Percentiles rank a stretch among this genome's conserved stretches.
Conservation (phyloP, 2,797 vertebrate genomes). For the Enteromius treurensis region DNA sequence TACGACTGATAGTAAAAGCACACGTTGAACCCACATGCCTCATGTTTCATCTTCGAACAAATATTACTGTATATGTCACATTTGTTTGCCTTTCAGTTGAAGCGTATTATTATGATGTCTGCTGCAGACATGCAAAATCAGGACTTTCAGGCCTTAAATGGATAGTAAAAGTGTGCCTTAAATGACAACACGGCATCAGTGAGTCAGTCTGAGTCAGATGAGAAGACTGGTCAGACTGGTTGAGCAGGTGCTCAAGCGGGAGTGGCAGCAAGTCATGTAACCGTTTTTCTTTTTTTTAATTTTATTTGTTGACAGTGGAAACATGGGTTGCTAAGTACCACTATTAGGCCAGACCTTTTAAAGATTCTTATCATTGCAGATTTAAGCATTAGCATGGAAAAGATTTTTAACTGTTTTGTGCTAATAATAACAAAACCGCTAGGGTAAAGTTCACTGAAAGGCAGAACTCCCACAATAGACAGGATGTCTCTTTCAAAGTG, state of each 20-base stretch:
- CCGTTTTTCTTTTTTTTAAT: neutral
- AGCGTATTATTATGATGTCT: neutral
- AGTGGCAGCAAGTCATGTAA: slow-evolving; percentile 13
- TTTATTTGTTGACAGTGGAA: slow-evolving; percentile 33
- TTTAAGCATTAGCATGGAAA: slow-evolving; percentile 27
- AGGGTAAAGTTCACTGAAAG: slow-evolving; percentile 18
- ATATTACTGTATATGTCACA: neutral
- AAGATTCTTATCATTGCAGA: slow-evolving; percentile 26
- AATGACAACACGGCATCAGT: slow-evolving; percentile 4
- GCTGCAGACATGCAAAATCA: slow-evolving; percentile 43
- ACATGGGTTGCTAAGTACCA: slow-evolving; percentile 3
- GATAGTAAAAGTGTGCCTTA: neutral
- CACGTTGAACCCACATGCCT: neutral
- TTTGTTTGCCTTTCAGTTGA: neutral
- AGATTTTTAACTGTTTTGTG: slow-evolving; percentile 15
- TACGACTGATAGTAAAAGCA: neutral
- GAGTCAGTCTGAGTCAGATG: slow-evolving; percentile 10
- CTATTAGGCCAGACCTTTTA: slow-evolving; percentile 19
- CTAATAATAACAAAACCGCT: slow-evolving; percentile 22
- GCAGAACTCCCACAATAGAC: slow-evolving; percentile 26
- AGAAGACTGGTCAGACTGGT: slow-evolving; percentile 51
- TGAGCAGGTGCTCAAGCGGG: slow-evolving; percentile 34
- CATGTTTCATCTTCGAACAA: neutral
- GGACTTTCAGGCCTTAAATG: slow-evolving; percentile 12
- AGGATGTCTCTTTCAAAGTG: slow-evolving; percentile 10